A percentile compares a stretch with the other conserved stretches of the same genome.
These are phyloP conservation scores for Acomys russatus DNA, from an alignment of 2,797 vertebrate species.

Conservation along the genomic window DNA sequence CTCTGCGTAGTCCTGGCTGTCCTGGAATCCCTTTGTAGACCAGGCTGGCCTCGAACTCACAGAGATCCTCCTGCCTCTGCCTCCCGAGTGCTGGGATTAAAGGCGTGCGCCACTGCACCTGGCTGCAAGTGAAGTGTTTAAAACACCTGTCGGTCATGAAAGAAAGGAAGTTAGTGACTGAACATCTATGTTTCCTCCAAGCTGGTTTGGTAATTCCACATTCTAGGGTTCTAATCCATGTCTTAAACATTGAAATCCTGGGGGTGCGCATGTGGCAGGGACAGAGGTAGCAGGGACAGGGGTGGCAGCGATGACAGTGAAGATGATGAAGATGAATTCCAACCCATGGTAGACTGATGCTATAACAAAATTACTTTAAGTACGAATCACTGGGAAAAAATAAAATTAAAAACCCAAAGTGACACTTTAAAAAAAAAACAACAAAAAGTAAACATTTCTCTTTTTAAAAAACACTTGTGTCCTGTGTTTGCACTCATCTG, in stretches of 20 bases:
- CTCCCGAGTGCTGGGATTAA: too few relatives aligned
- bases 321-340: background rate
- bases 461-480: background rate
- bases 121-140: background rate
- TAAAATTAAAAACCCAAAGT: constrained; percentile 30
- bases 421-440: constrained; percentile 36
- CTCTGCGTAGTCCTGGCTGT: too few relatives aligned
- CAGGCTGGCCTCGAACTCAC: too few relatives aligned
- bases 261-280: background rate
- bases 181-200: background rate
- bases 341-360: background rate
- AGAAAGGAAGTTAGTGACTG: background rate
- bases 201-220: background rate
- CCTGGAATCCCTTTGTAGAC: too few relatives aligned
- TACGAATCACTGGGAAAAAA: background rate
- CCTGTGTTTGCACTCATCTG: background rate
- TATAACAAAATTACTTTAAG: background rate
- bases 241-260: background rate
- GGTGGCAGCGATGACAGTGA: background rate
- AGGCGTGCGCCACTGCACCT: too few relatives aligned
- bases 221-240: background rate
- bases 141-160: background rate
- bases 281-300: too few relatives aligned
- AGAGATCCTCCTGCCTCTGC: too few relatives aligned
- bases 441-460: background rate